Conservation (phyloP, 2,797 vertebrate genomes). For the Epinephelus coioides region DNA sequence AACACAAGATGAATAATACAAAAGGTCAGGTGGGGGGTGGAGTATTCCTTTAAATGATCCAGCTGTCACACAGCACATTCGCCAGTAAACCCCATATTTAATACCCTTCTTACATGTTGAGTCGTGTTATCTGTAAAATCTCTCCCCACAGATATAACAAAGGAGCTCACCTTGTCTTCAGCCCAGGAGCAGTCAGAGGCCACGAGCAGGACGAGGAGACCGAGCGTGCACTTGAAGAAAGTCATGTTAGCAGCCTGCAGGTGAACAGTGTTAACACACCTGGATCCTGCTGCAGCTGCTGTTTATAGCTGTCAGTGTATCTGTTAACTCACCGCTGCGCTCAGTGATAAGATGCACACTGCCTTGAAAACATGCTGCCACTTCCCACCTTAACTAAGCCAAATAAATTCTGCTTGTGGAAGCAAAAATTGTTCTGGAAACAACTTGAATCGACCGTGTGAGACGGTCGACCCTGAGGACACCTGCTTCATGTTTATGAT, state of each 20-base stretch:
- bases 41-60: too few relatives aligned
- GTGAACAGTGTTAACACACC: conserved; percentile 3
- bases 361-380: conserved; percentile 49
- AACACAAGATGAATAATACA: too few relatives aligned
- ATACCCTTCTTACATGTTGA: not conserved
- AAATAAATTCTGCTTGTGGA: not conserved
- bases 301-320: conserved; percentile 24
- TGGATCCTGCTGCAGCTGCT: conserved; percentile 1
- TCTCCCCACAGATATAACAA: not conserved
- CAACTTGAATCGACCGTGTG: not conserved
- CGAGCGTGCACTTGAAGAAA: conserved; percentile 49
- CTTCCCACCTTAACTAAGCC: conserved; percentile 45
- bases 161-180: conserved; percentile 58
- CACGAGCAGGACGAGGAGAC: conserved; percentile 54
- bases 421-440: not conserved
- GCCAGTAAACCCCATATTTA: not conserved
- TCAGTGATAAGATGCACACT: conserved; percentile 35
- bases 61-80: not conserved
- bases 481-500: conserved; percentile 18
- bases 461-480: conserved; percentile 3
- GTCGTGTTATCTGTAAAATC: not conserved
- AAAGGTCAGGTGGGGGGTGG: too few relatives aligned
- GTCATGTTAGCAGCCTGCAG: conserved; percentile 62
- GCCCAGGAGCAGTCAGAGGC: conserved; percentile 52
- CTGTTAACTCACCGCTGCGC: not conserved